A percentile compares a stretch with the other conserved stretches of the same genome.
Conservation (phyloP, 2,797 vertebrate species). For the Microctenopoma lineatum region DNA sequence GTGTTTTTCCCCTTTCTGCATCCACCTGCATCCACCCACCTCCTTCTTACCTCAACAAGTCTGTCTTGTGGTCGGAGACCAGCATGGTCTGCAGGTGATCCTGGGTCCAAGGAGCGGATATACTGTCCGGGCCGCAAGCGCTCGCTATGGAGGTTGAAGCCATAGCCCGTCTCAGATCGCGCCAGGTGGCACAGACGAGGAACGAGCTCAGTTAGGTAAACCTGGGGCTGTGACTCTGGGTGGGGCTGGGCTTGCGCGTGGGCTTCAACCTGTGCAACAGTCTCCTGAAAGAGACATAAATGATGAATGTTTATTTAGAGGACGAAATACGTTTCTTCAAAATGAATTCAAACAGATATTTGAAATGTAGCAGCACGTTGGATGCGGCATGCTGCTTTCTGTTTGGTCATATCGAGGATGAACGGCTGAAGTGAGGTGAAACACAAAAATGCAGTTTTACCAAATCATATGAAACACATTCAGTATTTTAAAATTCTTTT, state of each 20-base stretch:
- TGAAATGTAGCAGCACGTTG: neutral
- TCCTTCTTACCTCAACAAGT: slow-evolving; percentile 89
- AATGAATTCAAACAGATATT: neutral
- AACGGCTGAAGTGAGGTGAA: too few relatives aligned
- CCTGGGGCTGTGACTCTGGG: slow-evolving; percentile 24
- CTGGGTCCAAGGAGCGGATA: slow-evolving; percentile 93
- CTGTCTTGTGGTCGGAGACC: slow-evolving; percentile 93
- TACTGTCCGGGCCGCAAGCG: slow-evolving; percentile 94
- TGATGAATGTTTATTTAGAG: neutral
- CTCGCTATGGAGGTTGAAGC: slow-evolving; percentile 98
- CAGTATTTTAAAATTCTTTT: neutral
- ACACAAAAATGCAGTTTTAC: neutral
- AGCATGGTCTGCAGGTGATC: slow-evolving; percentile 88
- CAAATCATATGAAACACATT: neutral
- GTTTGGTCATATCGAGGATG: too few relatives aligned
- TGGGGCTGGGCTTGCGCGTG: slow-evolving; percentile 39
- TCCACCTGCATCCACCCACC: neutral
- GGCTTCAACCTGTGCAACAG: slow-evolving; percentile 39
- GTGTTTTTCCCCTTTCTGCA: too few relatives aligned
- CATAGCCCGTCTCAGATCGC: slow-evolving; percentile 89
- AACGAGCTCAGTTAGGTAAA: slow-evolving; percentile 81
- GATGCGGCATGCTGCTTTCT: too few relatives aligned
- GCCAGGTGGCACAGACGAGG: slow-evolving; percentile 93
- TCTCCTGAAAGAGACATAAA: slow-evolving; percentile 63
- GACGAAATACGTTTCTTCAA: neutral